Evolutionary conservation across 92 coral and sea anemone species (phyloP), one percentile per base, ranked within the genome.

Genomic region (Nematostella vectensis): DNA sequence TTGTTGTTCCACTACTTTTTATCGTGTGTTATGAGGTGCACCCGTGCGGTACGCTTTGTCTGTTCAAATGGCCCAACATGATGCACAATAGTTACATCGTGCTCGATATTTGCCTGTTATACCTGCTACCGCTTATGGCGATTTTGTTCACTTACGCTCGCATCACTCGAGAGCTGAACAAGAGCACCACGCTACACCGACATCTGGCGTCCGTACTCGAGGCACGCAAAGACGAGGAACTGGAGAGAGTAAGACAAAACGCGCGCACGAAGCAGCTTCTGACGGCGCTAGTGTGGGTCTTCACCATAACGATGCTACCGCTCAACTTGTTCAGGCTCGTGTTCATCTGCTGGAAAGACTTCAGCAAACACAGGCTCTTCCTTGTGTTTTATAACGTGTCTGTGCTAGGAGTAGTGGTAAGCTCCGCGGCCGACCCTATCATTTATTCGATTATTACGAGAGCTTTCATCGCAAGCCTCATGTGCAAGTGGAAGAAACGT

Each of bases 1-100:
- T 81, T 17, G 67, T 94, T 0, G 6, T 61, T 0, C 97, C 97
- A 1, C 53, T 89, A 43, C 59, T 76, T 53, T 70, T 85, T 26
- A 58, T 56, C 52, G 72, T 89, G 74, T 54, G 74, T 0, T 59
- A 63, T 47, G 28, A 33, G n/a, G 77, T 79, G 24, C 37, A 23
- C 3, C 27, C 68, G 11, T 26, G 22, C 0, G 87, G 59, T 13
- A 49, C 57, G 13, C 66, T 67, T 38, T 89, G 96, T 72, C 24
- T 29, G 3, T 57, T 77, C 20, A 57, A 17, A 0, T 89, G 97
- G 97, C 72, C 72, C 2, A 73, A 95, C 1, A 24, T 43, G 0
- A 60, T 62, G 52, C 62, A 61, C 37, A 48, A 28, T 11, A 57
- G 61, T 11, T 68, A 68, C 29, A 68, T 49, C 30, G 13, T 47